Conservation (phyloP, 2,888 invertebrate species). For the Nemotelus nigrinus region DNA sequence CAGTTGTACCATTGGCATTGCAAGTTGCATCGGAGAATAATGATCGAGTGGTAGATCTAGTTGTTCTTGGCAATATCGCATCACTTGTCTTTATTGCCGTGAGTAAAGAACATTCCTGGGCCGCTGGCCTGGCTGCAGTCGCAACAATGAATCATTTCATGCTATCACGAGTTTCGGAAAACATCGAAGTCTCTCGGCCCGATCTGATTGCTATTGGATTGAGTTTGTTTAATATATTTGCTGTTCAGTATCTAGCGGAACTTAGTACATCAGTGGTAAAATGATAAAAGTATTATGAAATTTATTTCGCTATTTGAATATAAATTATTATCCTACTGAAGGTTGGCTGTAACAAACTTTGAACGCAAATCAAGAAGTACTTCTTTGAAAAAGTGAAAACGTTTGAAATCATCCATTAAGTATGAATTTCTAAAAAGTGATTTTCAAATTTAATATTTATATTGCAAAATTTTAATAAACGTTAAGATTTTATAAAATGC, state of each 20-base stretch:
- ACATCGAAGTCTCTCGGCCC: conserved; percentile 50
- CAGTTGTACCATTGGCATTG: conserved; percentile 48
- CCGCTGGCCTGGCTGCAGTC: conserved; percentile 51
- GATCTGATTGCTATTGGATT: conserved; percentile 53
- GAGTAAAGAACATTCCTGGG: conserved; percentile 51
- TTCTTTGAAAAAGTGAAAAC: no score
- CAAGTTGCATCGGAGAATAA: conserved; percentile 45
- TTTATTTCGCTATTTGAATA: no score
- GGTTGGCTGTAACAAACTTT: no score
- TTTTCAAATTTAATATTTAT: no score
- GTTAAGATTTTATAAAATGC: no score
- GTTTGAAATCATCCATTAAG: no score
- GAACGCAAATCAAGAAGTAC: no score
- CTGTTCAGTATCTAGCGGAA: conserved; percentile 46
- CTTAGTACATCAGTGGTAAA: no score
- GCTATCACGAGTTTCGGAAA: conserved; percentile 46
- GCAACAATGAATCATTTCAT: conserved; percentile 51
- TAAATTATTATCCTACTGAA: no score
- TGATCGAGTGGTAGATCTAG: conserved; percentile 40
- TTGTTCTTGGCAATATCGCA: conserved; percentile 50
- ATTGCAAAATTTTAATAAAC: no score
- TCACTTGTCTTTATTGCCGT: conserved; percentile 50
- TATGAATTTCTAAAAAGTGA: no score
- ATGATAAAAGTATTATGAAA: no score
- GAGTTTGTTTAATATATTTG: conserved; percentile 53